Evolutionary conservation across 37 sponge, comb jelly and placozoan species (phyloP).

Genomic region (Beroe forskalii): DNA sequence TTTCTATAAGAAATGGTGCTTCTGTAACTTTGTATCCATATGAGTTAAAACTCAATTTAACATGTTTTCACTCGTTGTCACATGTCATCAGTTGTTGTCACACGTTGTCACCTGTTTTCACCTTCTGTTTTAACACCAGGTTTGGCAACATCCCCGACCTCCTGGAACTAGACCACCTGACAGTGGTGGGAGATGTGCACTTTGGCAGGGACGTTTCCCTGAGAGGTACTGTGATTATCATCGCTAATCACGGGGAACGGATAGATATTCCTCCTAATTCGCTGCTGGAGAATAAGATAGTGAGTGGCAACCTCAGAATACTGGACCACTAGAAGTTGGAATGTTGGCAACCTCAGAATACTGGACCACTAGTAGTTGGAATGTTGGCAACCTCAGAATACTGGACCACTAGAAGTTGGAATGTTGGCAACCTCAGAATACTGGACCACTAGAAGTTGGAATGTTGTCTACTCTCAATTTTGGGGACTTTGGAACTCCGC

Average conservation of each 20-base stretch:
- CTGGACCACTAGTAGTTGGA: slow-evolving; percentile 89
- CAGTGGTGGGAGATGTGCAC: slow-evolving; percentile 92
- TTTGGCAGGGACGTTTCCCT: slow-evolving; percentile 83
- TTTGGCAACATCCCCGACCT: slow-evolving; percentile 91
- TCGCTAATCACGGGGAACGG: slow-evolving; percentile 96
- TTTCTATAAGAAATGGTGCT: no score
- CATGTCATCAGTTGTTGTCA: no score
- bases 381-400: slow-evolving; percentile 92
- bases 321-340: slow-evolving; percentile 90
- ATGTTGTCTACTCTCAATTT: no score
- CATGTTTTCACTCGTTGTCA: no score
- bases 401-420: slow-evolving; percentile 90
- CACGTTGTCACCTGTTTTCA: no score
- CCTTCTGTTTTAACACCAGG: slow-evolving; percentile 64
- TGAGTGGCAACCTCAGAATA: slow-evolving; percentile 93
- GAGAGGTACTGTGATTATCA: slow-evolving; percentile 96
- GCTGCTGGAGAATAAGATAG: slow-evolving; percentile 92
- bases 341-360: slow-evolving; percentile 92
- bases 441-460: slow-evolving; percentile 90
- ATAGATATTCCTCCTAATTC: slow-evolving; percentile 92
- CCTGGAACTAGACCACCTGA: slow-evolving; percentile 93
- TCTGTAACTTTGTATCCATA: no score
- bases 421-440: slow-evolving; percentile 92
- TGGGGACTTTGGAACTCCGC: no score
- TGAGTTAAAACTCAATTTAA: no score